These are phyloP conservation scores for Colostygia pectinataria DNA, from an alignment of 2,888 invertebrate genomes.

Conservation along the genomic window DNA sequence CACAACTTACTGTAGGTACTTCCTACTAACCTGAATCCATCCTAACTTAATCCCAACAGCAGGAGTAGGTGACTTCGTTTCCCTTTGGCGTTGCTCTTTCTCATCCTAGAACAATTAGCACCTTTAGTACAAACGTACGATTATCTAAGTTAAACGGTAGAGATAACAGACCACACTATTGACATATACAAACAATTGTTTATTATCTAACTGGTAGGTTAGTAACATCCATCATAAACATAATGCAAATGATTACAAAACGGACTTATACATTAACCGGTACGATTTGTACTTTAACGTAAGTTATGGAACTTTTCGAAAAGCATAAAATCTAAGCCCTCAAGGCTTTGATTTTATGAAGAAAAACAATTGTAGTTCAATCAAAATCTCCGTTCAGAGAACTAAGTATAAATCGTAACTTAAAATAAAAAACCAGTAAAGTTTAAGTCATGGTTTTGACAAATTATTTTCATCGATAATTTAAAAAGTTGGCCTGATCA, in stretches of 20 bases:
- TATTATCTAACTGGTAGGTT: slow-evolving; percentile 29
- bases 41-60: slow-evolving; percentile 88
- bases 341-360: too few relatives aligned
- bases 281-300: background rate
- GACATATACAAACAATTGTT: slow-evolving; percentile 32
- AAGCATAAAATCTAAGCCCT: too few relatives aligned
- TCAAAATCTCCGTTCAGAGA: too few relatives aligned
- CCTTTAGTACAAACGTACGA: slow-evolving; percentile 20
- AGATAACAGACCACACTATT: slow-evolving; percentile 15
- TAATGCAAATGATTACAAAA: slow-evolving; percentile 37
- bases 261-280: slow-evolving; percentile 1
- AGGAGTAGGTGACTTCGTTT: slow-evolving; percentile 76
- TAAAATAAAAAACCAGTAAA: too few relatives aligned
- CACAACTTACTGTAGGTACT: too few relatives aligned
- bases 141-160: slow-evolving; percentile 14
- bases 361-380: too few relatives aligned
- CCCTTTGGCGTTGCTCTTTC: slow-evolving; percentile 59
- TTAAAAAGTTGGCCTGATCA: too few relatives aligned
- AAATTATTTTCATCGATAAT: too few relatives aligned
- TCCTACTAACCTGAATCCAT: slow-evolving; percentile 86
- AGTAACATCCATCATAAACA: slow-evolving; percentile 23
- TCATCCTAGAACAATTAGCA: slow-evolving; percentile 61
- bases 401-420: too few relatives aligned
- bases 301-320: too few relatives aligned
- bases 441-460: too few relatives aligned